These are phyloP conservation scores for Drosophila triauraria DNA, from an alignment of 1,140 invertebrate species.

Conservation along the genomic window DNA sequence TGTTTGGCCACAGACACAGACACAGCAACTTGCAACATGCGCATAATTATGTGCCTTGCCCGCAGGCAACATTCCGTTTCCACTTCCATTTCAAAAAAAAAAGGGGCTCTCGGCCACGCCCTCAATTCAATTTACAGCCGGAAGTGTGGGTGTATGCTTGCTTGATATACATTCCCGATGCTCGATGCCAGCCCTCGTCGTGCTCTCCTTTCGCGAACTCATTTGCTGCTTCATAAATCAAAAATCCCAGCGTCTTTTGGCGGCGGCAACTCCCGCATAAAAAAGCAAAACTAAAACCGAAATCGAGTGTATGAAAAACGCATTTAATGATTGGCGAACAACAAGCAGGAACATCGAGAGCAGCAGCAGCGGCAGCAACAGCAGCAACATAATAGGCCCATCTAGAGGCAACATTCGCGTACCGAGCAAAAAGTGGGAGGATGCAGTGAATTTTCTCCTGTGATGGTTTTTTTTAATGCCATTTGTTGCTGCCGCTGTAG, in stretches of 20 bases:
- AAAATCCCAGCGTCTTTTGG: conserved; percentile 63
- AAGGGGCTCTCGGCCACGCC: conserved; percentile 63
- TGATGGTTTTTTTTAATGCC: conserved; percentile 51
- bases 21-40: conserved; percentile 53
- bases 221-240: conserved; percentile 78
- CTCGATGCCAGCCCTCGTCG: conserved; percentile 4
- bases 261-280: conserved; percentile 74
- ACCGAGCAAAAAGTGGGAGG: conserved; percentile 82
- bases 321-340: conserved; percentile 78
- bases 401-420: conserved; percentile 60
- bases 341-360: conserved; percentile 32
- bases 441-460: conserved; percentile 79
- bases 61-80: conserved; percentile 19
- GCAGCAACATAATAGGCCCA: conserved; percentile 76
- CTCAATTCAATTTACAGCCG: conserved; percentile 81
- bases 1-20: conserved; percentile 62
- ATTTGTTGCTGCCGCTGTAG: conserved; percentile 49
- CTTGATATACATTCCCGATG: conserved; percentile 65
- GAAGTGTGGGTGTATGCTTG: conserved; percentile 78
- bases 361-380: conserved; percentile 34
- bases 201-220: conserved; percentile 59
- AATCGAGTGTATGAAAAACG: conserved; percentile 72
- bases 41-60: conserved; percentile 64
- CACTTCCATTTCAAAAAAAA: background rate
- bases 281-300: conserved; percentile 39